These are phyloP conservation scores for Thelaira solivaga DNA, from an alignment of 2,888 invertebrate genomes.

Conservation along the genomic window DNA sequence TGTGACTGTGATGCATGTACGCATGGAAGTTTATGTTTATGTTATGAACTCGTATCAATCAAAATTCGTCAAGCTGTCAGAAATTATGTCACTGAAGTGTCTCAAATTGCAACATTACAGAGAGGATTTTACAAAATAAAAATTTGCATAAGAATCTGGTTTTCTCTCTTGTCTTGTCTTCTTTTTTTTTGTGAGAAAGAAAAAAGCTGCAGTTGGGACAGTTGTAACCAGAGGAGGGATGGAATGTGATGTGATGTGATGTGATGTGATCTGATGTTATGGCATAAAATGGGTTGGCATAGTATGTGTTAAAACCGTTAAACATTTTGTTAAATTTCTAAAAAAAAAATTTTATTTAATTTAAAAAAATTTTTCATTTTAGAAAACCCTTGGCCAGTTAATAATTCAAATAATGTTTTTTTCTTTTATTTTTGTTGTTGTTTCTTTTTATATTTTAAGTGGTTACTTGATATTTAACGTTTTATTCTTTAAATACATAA, in stretches of 20 bases:
- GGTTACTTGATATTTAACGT: constrained; percentile 48
- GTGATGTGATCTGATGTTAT: background rate
- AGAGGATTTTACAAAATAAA: background rate
- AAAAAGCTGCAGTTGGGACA: constrained; percentile 1
- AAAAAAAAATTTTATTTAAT: too few species aligned
- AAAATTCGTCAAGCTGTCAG: constrained; percentile 75
- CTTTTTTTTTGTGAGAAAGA: too few species aligned
- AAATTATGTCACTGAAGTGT: constrained; percentile 75
- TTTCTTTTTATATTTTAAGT: constrained; percentile 48
- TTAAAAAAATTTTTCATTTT: too few species aligned
- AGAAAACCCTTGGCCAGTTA: constrained; percentile 34
- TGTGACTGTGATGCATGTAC: too few species aligned
- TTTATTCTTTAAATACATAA: too few species aligned
- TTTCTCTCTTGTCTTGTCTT: background rate
- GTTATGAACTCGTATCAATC: constrained; percentile 70
- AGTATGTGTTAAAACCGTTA: constrained; percentile 50
- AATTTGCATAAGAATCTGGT: constrained; percentile 56
- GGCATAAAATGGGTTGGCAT: too few species aligned
- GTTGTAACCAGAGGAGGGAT: constrained; percentile 18
- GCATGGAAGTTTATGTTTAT: background rate
- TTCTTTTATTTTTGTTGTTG: background rate
- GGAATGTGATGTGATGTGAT: background rate
- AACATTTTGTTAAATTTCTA: too few species aligned
- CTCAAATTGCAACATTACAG: constrained; percentile 72
- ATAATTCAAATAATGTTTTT: background rate